Evolutionary conservation across 2,797 vertebrate genomes (phyloP).

Genomic region (Spinibarbus caldwelli): DNA sequence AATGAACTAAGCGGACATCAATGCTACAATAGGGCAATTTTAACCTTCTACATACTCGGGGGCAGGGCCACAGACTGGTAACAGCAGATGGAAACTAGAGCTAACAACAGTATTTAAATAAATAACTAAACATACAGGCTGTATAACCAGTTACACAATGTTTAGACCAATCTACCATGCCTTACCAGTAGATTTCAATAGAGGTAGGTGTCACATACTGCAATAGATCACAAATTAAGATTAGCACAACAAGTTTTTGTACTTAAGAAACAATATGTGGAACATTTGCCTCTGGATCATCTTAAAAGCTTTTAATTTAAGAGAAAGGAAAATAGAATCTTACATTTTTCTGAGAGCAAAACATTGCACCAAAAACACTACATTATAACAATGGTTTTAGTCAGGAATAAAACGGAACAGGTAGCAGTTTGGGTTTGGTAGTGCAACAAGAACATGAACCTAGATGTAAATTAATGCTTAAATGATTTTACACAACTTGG

Average conservation of each 20-base stretch:
- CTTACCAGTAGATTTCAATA: conserved; percentile 42
- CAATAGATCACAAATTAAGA: conserved; percentile 11
- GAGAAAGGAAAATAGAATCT: conserved; percentile 10
- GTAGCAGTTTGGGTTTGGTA: conserved; percentile 43
- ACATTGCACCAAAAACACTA: conserved; percentile 51
- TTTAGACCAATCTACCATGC: neutral
- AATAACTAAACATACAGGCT: conserved; percentile 27
- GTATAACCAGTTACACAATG: neutral
- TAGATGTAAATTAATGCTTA: conserved; percentile 51
- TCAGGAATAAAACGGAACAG: conserved; percentile 7
- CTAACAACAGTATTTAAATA: conserved; percentile 7
- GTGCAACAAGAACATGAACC: conserved; percentile 51
- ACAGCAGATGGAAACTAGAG: conserved; percentile 17
- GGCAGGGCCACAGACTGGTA: neutral
- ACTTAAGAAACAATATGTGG: conserved; percentile 40
- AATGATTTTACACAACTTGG: conserved; percentile 32
- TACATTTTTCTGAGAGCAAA: conserved; percentile 14
- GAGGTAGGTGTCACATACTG: conserved; percentile 56
- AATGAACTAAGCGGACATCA: neutral
- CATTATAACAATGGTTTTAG: conserved; percentile 34
- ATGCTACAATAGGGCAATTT: neutral
- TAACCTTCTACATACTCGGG: neutral
- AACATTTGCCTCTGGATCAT: conserved; percentile 41
- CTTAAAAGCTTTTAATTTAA: conserved; percentile 54
- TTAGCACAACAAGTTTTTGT: conserved; percentile 13